Evolutionary conservation across 2,113 vertebrate genomes (phyloP).

Genomic region (Felis chaus): DNA sequence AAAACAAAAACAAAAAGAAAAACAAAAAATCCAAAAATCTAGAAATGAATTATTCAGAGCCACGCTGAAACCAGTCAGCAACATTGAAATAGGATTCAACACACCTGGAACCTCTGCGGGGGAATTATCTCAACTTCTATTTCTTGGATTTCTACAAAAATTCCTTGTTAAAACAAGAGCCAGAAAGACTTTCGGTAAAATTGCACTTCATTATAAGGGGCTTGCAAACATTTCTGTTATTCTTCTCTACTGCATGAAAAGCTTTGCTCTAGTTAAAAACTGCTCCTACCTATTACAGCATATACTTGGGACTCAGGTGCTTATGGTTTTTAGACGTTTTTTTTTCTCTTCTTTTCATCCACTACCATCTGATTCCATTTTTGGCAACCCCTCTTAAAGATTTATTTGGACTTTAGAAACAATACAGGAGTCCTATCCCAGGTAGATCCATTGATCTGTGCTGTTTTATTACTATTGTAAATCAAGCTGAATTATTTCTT

Average conservation of each 20-base stretch:
- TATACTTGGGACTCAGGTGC: not conserved
- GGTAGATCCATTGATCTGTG: not conserved
- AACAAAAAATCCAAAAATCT: constrained; percentile 46
- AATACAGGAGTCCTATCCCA: not conserved
- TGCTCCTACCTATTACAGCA: not conserved
- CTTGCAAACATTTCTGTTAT: not conserved
- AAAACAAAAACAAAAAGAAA: constrained; percentile 33
- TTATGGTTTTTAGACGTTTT: not conserved
- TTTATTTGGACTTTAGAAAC: not conserved
- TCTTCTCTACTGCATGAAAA: not conserved
- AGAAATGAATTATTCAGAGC: constrained; percentile 83
- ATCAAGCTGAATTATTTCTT: not conserved
- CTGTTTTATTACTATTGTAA: not conserved
- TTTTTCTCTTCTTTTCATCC: not conserved
- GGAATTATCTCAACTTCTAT: constrained; percentile 54
- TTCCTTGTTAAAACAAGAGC: constrained; percentile 35
- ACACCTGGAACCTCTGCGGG: constrained; percentile 68
- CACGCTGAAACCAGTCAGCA: constrained; percentile 66
- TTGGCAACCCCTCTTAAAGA: not conserved
- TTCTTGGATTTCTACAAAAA: constrained; percentile 55
- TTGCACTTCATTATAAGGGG: not conserved
- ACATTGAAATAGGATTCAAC: constrained; percentile 65
- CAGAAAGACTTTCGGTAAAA: constrained; percentile 47
- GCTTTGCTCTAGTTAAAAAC: not conserved
- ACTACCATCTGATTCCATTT: not conserved